Percentiles rank a stretch among this genome's conserved stretches.
Conservation (phyloP, 1,140 invertebrate genomes). For the Microplitis mediator region DNA sequence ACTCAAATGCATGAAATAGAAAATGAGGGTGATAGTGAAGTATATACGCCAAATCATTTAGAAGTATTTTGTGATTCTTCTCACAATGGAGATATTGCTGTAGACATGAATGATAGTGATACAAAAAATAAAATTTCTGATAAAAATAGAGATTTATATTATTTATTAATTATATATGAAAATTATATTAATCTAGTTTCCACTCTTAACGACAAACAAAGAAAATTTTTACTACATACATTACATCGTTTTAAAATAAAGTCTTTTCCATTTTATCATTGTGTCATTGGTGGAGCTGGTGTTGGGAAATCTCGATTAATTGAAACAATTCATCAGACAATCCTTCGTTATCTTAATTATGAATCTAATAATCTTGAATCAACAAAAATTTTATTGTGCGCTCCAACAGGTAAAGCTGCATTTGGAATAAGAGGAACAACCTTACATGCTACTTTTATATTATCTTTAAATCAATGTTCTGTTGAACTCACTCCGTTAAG, state of each 20-base stretch:
- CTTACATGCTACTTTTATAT: constrained; percentile 41
- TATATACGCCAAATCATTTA: no score
- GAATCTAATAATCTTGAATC: not conserved
- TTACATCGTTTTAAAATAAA: constrained; percentile 35
- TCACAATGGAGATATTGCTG: no score
- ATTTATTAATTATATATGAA: not conserved
- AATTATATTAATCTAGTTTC: not conserved
- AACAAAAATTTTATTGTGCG: constrained; percentile 28
- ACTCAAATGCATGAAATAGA: not conserved
- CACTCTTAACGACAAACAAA: constrained; percentile 19
- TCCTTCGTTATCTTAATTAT: constrained; percentile 19
- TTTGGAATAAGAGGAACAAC: constrained; percentile 39
- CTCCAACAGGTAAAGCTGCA: constrained; percentile 50
- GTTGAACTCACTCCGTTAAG: constrained; percentile 4
- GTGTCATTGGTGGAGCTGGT: constrained; percentile 33
- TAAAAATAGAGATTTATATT: no score
- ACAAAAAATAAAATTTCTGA: no score
- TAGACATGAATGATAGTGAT: no score
- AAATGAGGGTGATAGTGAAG: not conserved
- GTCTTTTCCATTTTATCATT: constrained; percentile 15
- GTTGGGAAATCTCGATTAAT: constrained; percentile 37
- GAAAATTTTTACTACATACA: constrained; percentile 27
- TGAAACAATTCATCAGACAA: constrained; percentile 29
- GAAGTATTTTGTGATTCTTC: no score
- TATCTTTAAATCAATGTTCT: constrained; percentile 35